These are phyloP conservation scores for Amphimedon queenslandica DNA, from an alignment of 37 sponge, comb jelly and placozoan genomes.

Conservation along the genomic window DNA sequence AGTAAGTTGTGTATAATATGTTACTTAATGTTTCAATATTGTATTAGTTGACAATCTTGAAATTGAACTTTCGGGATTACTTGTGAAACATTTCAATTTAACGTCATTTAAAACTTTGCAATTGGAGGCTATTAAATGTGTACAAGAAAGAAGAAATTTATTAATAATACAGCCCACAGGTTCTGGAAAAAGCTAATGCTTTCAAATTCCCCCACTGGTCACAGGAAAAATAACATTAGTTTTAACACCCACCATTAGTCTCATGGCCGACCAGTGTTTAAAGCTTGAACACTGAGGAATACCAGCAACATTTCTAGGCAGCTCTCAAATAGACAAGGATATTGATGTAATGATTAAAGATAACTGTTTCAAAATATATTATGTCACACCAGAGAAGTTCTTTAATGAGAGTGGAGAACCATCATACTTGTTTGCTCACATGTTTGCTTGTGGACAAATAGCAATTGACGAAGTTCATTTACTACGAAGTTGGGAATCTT, in stretches of 20 bases:
- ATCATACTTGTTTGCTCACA: background rate
- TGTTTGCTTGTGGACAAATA: background rate
- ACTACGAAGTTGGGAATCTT: constrained; percentile 15
- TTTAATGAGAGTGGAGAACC: too few relatives aligned
- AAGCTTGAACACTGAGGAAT: background rate
- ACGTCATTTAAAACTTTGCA: too few relatives aligned
- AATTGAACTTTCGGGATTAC: too few relatives aligned
- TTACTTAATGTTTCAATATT: too few relatives aligned
- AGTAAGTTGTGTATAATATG: too few relatives aligned
- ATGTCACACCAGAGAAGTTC: background rate
- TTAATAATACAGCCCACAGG: background rate
- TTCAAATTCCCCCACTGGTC: too few relatives aligned
- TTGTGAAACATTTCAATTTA: too few relatives aligned
- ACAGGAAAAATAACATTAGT: background rate
- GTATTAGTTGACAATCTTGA: too few relatives aligned
- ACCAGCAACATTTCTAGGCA: background rate
- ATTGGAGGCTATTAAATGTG: too few relatives aligned
- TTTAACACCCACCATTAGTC: background rate
- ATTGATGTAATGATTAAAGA: background rate
- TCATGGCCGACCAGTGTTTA: background rate
- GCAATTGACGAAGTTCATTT: constrained; percentile 54
- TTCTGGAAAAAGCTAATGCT: too few relatives aligned
- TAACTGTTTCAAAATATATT: background rate
- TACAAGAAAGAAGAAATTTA: background rate
- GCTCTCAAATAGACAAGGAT: too few relatives aligned